Evolutionary conservation across 2,888 invertebrate genomes (phyloP).

Genomic region (Strigamia crassipes): DNA sequence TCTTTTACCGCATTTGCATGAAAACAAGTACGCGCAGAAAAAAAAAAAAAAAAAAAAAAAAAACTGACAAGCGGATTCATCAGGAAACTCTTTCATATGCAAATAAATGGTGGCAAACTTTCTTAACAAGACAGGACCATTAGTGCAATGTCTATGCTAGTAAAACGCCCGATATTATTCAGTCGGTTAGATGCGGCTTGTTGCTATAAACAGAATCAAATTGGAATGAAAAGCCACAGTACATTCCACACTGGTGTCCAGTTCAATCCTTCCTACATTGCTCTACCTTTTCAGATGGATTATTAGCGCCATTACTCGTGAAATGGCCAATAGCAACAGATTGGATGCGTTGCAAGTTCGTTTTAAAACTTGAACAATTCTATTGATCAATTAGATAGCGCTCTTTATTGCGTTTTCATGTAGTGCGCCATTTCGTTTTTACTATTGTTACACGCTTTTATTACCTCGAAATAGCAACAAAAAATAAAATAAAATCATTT

Average conservation of each 20-base stretch:
- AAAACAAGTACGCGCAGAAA: not conserved
- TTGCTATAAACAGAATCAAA: not conserved
- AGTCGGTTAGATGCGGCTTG: not conserved
- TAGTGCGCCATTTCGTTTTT: not conserved
- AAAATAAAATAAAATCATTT: too few species aligned
- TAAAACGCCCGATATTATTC: not conserved
- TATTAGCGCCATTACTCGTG: slow-evolving; percentile 3
- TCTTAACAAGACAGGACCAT: not conserved
- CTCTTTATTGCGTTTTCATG: not conserved
- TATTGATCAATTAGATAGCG: not conserved
- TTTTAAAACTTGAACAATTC: not conserved
- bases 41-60: not conserved
- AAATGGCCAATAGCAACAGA: slow-evolving; percentile 10
- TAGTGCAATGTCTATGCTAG: not conserved
- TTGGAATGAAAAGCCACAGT: slow-evolving; percentile 4
- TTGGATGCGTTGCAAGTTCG: not conserved
- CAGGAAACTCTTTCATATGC: not conserved
- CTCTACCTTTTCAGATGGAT: not conserved
- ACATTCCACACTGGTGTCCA: not conserved
- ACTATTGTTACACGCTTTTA: not conserved
- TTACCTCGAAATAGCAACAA: not conserved
- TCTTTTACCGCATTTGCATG: not conserved
- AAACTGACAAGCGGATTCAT: not conserved
- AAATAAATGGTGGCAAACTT: not conserved
- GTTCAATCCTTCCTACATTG: not conserved